These are phyloP conservation scores for Cheirogaleus medius DNA, from an alignment of 2,113 vertebrate species.

Conservation along the genomic window DNA sequence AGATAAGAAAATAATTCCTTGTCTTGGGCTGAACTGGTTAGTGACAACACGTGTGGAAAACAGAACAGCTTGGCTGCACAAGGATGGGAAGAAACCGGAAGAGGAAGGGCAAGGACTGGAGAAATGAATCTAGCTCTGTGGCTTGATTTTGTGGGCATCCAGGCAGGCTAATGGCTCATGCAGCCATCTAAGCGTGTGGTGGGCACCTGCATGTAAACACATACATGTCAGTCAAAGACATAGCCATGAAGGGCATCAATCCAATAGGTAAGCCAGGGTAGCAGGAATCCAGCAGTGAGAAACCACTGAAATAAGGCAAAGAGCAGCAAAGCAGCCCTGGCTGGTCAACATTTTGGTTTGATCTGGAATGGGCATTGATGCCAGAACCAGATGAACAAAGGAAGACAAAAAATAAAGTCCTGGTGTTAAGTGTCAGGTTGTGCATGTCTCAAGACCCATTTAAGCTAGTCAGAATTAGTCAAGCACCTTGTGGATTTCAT, in stretches of 20 bases:
- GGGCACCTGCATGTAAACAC: not conserved
- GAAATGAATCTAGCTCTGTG: not conserved
- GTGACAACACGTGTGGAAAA: not conserved
- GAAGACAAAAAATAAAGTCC: not conserved
- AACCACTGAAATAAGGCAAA: not conserved
- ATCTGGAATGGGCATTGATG: not conserved
- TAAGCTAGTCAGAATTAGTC: not conserved
- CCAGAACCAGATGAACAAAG: not conserved
- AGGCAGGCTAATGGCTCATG: not conserved
- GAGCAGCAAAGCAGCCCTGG: not conserved
- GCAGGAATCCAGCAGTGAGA: not conserved
- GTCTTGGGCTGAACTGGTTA: not conserved
- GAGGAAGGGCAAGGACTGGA: not conserved
- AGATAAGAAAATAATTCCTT: not conserved
- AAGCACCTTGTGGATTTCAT: not conserved
- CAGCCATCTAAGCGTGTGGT: not conserved
- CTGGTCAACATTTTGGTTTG: not conserved
- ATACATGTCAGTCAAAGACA: not conserved
- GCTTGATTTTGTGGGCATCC: not conserved
- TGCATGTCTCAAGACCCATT: not conserved
- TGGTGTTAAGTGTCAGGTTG: not conserved
- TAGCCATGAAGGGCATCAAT: not conserved
- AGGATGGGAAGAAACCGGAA: not conserved
- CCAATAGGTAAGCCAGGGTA: not conserved
- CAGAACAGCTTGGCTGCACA: not conserved